Conservation (phyloP, 2,113 vertebrate genomes). For the Thunnus thynnus region DNA sequence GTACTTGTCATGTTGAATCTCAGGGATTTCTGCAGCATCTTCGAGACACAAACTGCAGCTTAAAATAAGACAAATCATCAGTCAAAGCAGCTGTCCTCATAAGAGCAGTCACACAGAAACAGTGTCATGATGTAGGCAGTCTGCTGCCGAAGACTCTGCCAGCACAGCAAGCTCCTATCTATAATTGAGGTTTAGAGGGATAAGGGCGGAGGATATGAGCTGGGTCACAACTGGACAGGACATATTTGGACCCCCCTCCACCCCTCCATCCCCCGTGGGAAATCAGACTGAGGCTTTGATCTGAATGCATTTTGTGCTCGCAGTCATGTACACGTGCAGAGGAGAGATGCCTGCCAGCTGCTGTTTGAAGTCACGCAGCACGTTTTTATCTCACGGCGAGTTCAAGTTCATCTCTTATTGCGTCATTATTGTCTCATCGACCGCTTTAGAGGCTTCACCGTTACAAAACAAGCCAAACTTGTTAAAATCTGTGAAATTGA, state of each 20-base stretch:
- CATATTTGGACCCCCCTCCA: too few relatives aligned
- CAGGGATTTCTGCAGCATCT: conserved; percentile 5
- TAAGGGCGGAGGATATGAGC: background rate
- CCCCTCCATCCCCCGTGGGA: background rate
- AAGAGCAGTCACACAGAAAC: too few relatives aligned
- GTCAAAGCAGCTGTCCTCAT: background rate
- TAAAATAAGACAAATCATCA: background rate
- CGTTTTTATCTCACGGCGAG: background rate
- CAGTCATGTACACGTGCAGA: background rate
- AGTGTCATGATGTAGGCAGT: background rate
- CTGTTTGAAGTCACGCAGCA: background rate
- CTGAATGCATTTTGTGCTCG: background rate
- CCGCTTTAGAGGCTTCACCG: too few relatives aligned
- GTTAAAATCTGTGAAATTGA: background rate
- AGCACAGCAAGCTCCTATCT: background rate
- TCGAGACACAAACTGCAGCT: background rate
- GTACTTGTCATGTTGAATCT: conserved; percentile 28
- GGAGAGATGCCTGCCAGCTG: background rate
- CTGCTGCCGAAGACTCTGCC: background rate
- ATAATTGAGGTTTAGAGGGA: background rate
- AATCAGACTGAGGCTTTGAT: conserved; percentile 11
- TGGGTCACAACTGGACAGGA: background rate
- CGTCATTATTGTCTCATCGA: background rate
- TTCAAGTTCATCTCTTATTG: background rate
- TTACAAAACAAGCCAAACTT: background rate